Conservation (phyloP, 2,797 vertebrate species). For the Lagorchestes hirsutus region DNA sequence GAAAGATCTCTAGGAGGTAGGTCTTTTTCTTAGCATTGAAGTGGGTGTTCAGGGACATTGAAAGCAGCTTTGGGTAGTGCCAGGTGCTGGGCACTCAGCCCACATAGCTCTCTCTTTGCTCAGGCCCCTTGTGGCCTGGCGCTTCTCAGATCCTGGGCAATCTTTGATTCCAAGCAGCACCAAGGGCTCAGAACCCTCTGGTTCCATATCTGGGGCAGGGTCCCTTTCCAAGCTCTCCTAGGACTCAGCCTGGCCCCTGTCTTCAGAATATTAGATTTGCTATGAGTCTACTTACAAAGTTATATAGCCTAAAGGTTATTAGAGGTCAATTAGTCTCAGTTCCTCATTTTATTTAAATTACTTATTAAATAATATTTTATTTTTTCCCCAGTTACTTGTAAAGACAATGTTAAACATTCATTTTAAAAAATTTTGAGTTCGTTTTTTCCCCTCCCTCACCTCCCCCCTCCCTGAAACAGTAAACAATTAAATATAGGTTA, state of each 20-base stretch:
- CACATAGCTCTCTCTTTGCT: not conserved
- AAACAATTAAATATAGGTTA: not conserved
- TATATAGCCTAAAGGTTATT: not conserved
- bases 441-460: not conserved
- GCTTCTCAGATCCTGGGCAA: not conserved
- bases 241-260: not conserved
- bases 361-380: not conserved
- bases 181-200: not conserved
- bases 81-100: conserved; percentile 53
- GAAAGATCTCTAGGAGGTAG: conserved; percentile 29
- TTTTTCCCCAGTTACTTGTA: not conserved
- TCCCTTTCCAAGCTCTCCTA: not conserved
- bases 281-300: not conserved
- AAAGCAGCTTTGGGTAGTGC: conserved; percentile 3
- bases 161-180: not conserved
- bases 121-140: not conserved
- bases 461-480: not conserved
- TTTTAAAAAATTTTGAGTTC: not conserved
- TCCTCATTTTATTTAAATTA: not conserved
- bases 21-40: not conserved
- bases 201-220: not conserved
- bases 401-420: not conserved
- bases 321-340: not conserved
- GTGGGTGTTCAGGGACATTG: not conserved
- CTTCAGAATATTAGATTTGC: not conserved